Percentiles rank a stretch among this genome's conserved stretches.
phyloP scores from a whole-genome alignment of 2,113 vertebrate genomes.

The Sturnira hondurensis region DNA sequence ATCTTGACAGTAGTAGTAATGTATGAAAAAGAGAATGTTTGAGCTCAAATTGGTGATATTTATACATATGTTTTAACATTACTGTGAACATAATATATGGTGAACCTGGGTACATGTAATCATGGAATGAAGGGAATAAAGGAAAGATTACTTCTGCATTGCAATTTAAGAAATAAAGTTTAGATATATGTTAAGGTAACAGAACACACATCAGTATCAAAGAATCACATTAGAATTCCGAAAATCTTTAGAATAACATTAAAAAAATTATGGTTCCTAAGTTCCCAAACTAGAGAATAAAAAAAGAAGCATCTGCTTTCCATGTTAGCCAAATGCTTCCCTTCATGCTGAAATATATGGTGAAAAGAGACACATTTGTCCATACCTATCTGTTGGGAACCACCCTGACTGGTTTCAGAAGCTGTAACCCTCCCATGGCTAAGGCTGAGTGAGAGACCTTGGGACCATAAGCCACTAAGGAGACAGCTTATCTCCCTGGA shows the following conservation, averaged over 20 bases:
- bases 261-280: not conserved
- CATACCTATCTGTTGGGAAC: no score
- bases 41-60: not conserved
- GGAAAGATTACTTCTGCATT: not conserved
- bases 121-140: not conserved
- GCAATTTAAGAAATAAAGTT: not conserved
- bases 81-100: not conserved
- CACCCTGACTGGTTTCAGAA: no score
- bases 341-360: not conserved
- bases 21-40: not conserved
- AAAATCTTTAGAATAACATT: not conserved
- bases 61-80: not conserved
- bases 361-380: not conserved
- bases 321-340: not conserved
- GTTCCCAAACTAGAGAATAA: not conserved
- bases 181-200: not conserved
- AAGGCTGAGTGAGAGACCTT: no score
- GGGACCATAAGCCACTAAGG: no score
- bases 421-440: no score
- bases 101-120: not conserved
- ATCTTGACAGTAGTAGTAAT: not conserved
- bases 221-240: not conserved
- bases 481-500: no score
- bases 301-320: not conserved
- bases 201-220: not conserved